phyloP scores from a whole-genome alignment of 2,797 vertebrate species.

The Scleropages formosus region DNA sequence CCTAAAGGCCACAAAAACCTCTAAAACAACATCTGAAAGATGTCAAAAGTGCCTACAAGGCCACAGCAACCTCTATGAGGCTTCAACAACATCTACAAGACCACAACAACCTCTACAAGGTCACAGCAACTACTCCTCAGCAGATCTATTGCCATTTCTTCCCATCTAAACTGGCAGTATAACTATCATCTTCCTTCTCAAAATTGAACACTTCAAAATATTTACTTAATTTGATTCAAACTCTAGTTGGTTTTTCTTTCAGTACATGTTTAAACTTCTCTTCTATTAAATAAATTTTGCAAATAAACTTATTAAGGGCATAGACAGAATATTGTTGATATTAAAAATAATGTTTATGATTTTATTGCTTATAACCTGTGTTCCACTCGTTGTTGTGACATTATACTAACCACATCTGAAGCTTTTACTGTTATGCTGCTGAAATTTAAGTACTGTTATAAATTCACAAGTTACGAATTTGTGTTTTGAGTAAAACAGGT shows the following conservation, averaged over 20 bases:
- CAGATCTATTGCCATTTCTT: neutral
- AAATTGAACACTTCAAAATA: neutral
- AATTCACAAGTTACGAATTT: conserved; percentile 1
- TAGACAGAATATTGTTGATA: neutral
- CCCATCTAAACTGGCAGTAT: neutral
- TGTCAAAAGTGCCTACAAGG: too few relatives aligned
- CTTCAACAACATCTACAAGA: too few relatives aligned
- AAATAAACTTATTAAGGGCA: neutral
- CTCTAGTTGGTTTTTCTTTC: neutral
- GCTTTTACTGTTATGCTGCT: neutral
- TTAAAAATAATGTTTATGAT: neutral
- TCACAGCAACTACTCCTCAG: too few relatives aligned
- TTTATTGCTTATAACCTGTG: neutral
- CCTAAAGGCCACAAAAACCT: too few relatives aligned
- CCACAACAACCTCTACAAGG: too few relatives aligned
- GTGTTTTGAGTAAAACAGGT: conserved; percentile 3
- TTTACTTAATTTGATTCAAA: neutral
- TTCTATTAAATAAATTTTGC: neutral
- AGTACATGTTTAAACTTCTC: neutral
- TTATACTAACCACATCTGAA: too few relatives aligned
- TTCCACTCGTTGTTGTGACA: too few relatives aligned
- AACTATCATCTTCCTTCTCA: neutral
- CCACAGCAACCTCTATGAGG: too few relatives aligned
- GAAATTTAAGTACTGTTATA: neutral
- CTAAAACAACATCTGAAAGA: too few relatives aligned